phyloP scores from a whole-genome alignment of 1,140 invertebrate species.

The Mya arenaria region DNA sequence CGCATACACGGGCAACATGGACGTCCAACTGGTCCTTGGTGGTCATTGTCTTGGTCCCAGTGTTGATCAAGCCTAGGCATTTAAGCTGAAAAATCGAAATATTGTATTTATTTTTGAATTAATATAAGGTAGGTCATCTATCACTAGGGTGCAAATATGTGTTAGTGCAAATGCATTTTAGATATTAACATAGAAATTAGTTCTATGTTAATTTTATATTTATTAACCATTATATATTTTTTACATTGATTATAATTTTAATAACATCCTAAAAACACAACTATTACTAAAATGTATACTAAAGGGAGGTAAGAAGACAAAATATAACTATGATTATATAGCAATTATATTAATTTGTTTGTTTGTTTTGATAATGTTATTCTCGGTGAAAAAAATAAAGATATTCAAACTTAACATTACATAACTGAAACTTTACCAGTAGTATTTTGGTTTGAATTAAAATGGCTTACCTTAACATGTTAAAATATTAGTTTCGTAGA shows the following conservation, averaged over 20 bases:
- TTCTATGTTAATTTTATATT: background rate
- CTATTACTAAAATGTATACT: too few species aligned
- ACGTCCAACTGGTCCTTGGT: background rate
- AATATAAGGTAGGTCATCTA: background rate
- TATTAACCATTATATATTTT: background rate
- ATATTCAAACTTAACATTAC: too few species aligned
- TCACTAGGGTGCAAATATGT: background rate
- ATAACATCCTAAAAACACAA: background rate
- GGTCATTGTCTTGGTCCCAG: background rate
- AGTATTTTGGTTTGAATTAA: background rate
- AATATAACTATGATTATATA: too few species aligned
- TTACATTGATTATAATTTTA: background rate
- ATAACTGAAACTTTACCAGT: too few species aligned
- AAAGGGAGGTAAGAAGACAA: too few species aligned
- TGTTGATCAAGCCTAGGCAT: background rate
- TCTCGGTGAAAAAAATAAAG: too few species aligned
- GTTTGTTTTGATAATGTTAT: too few species aligned
- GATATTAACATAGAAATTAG: background rate
- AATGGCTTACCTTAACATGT: background rate
- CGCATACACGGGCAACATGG: background rate
- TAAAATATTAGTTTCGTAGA: background rate
- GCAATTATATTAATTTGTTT: too few species aligned
- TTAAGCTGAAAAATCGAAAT: slow-evolving; percentile 5
- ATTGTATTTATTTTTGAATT: background rate
- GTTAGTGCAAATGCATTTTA: background rate